Evolutionary conservation across 2,888 invertebrate species (phyloP).

Genomic region (Calliopum simillimum): DNA sequence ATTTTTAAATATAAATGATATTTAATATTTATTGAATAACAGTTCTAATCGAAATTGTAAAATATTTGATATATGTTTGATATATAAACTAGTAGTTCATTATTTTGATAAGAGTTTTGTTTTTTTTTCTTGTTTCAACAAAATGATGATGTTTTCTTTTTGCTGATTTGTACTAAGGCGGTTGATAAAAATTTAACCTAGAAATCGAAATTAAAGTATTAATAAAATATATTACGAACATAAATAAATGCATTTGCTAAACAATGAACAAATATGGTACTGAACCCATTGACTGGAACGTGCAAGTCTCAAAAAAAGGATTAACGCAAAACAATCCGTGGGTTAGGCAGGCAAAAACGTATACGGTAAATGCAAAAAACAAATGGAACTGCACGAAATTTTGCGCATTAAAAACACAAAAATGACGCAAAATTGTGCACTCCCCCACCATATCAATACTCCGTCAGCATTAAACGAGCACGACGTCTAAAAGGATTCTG

Average conservation of each 20-base stretch:
- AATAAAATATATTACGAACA: constrained; percentile 12
- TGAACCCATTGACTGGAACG: not conserved
- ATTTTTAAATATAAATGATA: too few species aligned
- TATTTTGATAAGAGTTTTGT: too few species aligned
- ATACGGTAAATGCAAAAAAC: constrained; percentile 41
- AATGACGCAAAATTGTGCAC: not conserved
- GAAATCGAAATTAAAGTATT: constrained; percentile 11
- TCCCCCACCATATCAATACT: constrained; percentile 36
- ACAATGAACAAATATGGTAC: constrained; percentile 3
- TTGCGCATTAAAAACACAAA: not conserved
- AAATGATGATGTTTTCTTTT: constrained; percentile 19
- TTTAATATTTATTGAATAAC: too few species aligned
- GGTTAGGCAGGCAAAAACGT: too few species aligned
- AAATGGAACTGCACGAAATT: constrained; percentile 10
- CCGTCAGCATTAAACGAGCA: constrained; percentile 45
- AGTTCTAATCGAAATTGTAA: too few species aligned
- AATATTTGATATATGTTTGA: too few species aligned
- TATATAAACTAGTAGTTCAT: too few species aligned
- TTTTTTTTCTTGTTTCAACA: not conserved
- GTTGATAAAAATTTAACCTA: constrained; percentile 25
- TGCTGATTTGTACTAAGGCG: constrained; percentile 13
- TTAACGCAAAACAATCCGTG: not conserved
- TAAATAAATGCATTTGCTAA: constrained; percentile 1
- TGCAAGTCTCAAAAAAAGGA: not conserved
- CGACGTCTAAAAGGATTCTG: constrained; percentile 49